Percentiles rank a stretch among this genome's conserved stretches.
phyloP scores from a whole-genome alignment of 2,113 vertebrate genomes.

The Hypanus sabinus region DNA sequence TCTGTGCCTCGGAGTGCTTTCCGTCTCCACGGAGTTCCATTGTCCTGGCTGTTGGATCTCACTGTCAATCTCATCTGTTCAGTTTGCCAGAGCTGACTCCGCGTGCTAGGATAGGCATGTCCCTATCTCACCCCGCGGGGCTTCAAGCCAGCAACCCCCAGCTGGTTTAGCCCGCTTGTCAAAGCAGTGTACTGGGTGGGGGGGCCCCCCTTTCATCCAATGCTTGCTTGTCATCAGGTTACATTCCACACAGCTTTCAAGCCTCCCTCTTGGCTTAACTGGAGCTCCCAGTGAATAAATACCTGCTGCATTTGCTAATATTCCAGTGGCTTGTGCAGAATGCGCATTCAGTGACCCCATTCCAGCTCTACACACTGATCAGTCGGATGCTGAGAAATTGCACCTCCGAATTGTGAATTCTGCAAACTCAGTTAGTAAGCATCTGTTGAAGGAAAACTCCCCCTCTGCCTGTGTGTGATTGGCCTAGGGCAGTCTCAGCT shows the following conservation, averaged over 20 bases:
- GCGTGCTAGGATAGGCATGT: no score
- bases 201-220: neutral
- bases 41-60: no score
- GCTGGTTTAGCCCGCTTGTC: no score
- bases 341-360: conserved; percentile 27
- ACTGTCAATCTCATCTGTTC: no score
- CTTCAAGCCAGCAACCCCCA: no score
- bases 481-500: neutral
- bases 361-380: conserved; percentile 18
- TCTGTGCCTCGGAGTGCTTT: no score
- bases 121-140: no score
- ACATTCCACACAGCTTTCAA: neutral
- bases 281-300: conserved; percentile 17
- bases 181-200: no score
- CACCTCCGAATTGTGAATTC: conserved; percentile 22
- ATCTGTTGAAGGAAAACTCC: neutral
- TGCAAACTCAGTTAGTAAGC: neutral
- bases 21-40: no score
- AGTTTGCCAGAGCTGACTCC: no score
- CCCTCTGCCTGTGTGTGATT: neutral
- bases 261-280: conserved; percentile 21
- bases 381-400: neutral
- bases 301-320: conserved; percentile 13
- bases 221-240: no score
- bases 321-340: neutral